Base-by-base conservation (phyloP, 2,113 vertebrate species). In the Oceanodroma tethys region DNA sequence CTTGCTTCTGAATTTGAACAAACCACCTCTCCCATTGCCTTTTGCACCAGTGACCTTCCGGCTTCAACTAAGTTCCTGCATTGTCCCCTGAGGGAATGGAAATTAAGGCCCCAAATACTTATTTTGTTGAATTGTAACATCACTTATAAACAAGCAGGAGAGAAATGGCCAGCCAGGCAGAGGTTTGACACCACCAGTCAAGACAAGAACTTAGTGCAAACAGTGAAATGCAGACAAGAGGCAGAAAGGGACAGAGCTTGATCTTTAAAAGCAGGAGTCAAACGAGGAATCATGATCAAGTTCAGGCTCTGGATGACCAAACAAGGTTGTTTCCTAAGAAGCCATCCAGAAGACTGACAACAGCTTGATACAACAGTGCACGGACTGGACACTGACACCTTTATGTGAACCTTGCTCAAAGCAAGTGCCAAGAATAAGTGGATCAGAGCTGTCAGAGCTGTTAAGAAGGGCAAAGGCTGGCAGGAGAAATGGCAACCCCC, bases 321-420 rank as follows among this genome's bases (percentile, higher is more conserved):
- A 78, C 2, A 9, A 95, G 53, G 59, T 95, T 86, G 75, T 95
- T 97, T 86, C 71, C 96, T 96, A 75, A 95, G n/a, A 66, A 90
- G n/a, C 66, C 58, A 23, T 53, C 68, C 83, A 91, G 86, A 73
- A 83, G 93, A 85, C 88, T 95, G 97, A 90, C 96, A 68, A 92
- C 38, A 91, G 93, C 97, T 95, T 95, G 91, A 73, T 86, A 83
- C 83, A 92, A 53, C 95, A 93, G 81, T 90, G 81, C 91, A 82
- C 4, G 6, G 93, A 74, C 81, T 95, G 80, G 55, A 87, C 83
- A 81, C 82, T 71, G 74, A 81, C 75, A 95, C 93, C 93, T 97
- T 95, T 95, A n/a, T 86, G 79, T 83, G 94, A 97, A 93, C 96
- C 94, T 96, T 94, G 97, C 97, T 98, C 96, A 96, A 80, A 95